phyloP scores from a whole-genome alignment of 2,888 invertebrate genomes.

The Gymnosoma rotundatum region DNA sequence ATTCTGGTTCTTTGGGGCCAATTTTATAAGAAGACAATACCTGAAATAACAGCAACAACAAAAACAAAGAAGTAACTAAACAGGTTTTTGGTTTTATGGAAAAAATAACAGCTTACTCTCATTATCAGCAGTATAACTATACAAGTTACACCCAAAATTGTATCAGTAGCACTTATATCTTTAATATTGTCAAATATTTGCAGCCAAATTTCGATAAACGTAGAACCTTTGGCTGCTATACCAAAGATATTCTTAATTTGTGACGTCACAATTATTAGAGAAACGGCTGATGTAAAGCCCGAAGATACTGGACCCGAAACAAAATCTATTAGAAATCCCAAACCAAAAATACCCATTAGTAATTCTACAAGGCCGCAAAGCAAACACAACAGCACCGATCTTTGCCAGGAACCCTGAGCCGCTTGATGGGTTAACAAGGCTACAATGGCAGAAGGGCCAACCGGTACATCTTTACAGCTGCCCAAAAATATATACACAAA shows the following conservation, averaged over 20 bases:
- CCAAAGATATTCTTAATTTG: conserved; percentile 93
- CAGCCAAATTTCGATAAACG: conserved; percentile 90
- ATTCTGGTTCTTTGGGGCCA: conserved; percentile 84
- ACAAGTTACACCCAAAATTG: conserved; percentile 88
- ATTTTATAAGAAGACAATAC: conserved; percentile 86
- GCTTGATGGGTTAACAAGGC: conserved; percentile 92
- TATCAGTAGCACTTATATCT: conserved; percentile 87
- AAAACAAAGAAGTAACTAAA: conserved; percentile 77
- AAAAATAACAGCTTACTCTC: conserved; percentile 84
- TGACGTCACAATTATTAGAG: conserved; percentile 93
- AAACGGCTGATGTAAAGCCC: conserved; percentile 95
- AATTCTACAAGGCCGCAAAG: conserved; percentile 89
- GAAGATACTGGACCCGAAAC: conserved; percentile 95
- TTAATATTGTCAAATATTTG: conserved; percentile 87
- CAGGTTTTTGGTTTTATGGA: neutral
- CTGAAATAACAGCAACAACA: conserved; percentile 84
- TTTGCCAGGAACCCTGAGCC: conserved; percentile 84
- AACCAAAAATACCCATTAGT: conserved; percentile 91
- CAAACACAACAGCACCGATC: conserved; percentile 89
- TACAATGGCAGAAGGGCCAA: conserved; percentile 96
- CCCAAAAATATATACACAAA: conserved; percentile 95
- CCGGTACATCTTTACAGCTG: conserved; percentile 95
- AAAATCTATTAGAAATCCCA: conserved; percentile 94
- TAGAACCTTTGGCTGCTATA: conserved; percentile 87
- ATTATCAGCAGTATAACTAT: conserved; percentile 89